Evolutionary conservation across 2,113 vertebrate genomes (phyloP), one percentile per base, ranked within the genome.

Genomic region (Bufo gargarizans): DNA sequence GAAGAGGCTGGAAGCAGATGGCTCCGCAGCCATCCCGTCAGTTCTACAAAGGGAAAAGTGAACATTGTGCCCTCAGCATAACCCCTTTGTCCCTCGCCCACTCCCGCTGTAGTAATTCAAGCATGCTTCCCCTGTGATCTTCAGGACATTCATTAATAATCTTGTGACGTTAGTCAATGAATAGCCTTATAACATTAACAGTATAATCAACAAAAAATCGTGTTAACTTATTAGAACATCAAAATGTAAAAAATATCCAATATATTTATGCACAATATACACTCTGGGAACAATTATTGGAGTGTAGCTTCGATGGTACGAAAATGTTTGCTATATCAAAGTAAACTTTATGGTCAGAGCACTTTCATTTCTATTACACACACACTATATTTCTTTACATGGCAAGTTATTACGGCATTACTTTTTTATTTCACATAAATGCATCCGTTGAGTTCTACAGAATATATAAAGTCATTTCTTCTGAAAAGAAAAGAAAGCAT

Each of bases 21-120:
- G 50, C 56, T 89, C 49, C 12, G 20, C 55, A 11, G 2, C n/a
- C 55, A 83, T 74, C 2, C 0, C 0, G 77, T 88, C 84, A 90
- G 45, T 13, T 33, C 47, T 77, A 53, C 77, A 72, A 72, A 82
- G 69, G 20, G 61, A 89, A 17, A 87, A 77, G 20, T 19, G 59
- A 17, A n/a, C 0, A 0, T 20, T 65, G 71, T 76, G 59, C 43
- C 56, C 43, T 67, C 78, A 17, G 4, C 0, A 19, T 89, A 43
- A 59, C 49, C 63, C 69, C 50, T 6, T 4, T 50, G 77, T 33
- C 80, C 20, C 87, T 20, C 45, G 45, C 13, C 76, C 63, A 50
- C 33, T 33, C 14, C 43, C 43, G 33, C 67, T 20, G n/a, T 33
- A 67, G 45, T 58, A 50, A 22, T 9, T 10, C 17, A 10, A 22